Evolutionary conservation across 2,888 invertebrate genomes (phyloP), one percentile per base, ranked within the genome.

Genomic region (Shargacucullia verbasci): DNA sequence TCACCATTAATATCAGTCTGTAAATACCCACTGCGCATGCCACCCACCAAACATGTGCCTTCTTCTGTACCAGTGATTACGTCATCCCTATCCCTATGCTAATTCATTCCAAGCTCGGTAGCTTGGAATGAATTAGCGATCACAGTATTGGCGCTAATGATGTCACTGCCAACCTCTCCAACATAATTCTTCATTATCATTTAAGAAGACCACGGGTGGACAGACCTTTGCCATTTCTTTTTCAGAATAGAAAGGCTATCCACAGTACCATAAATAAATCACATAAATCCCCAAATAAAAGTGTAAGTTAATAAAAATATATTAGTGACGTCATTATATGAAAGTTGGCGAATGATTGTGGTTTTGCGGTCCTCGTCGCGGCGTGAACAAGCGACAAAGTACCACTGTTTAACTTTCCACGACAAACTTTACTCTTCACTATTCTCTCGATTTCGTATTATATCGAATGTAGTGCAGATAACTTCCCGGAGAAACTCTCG

Each of bases 351-450:
- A 77, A 81, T 82, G 70, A 76, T 80, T 82, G 82, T 75, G 81
- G 83, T 79, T 73, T 66, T 70, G 81, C 64, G 81, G 80, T 70
- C 57, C 58, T 55, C 69, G 59, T 61, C 56, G 63, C 65, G 63
- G 53, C 61, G 63, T 60, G 70, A 76, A 73, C 76, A 73, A 72
- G 70, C 75, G 71, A 75, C 79, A 83, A 83, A 86, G 79, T 79
- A 81, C 78, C 72, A 76, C 78, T 80, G 82, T 83, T 81, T 82
- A 87, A 87, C 86, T 86, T 86, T 76, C 75, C 59, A 71, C 75
- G 64, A 72, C 76, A 80, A 83, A 87, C 83, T 85, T 82, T 79
- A 78, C 76, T 80, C 79, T 79, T 79, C 76, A 80, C 78, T 77
- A 78, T 80, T 82, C 79, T 78, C 81, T 76, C 77, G 73, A 82